Percentiles rank a stretch among this genome's conserved stretches.
phyloP scores from a whole-genome alignment of 2,113 vertebrate genomes.

The Neogale vison region DNA sequence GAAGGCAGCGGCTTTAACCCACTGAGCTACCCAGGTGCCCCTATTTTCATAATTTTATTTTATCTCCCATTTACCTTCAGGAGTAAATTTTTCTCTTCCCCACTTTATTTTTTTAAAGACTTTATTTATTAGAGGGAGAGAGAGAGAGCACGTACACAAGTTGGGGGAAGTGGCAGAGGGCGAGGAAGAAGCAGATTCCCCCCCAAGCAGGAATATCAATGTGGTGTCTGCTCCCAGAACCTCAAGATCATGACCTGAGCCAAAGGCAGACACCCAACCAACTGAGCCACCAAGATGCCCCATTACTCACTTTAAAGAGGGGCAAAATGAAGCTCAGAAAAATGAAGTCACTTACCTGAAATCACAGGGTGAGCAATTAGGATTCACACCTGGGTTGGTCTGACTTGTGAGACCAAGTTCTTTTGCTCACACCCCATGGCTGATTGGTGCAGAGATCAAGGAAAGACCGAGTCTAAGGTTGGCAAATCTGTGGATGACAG shows the following conservation, averaged over 20 bases:
- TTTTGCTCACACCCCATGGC: neutral
- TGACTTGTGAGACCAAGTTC: neutral
- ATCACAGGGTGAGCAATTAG: neutral
- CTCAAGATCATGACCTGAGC: neutral
- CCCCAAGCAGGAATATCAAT: neutral
- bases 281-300: neutral
- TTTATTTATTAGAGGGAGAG: neutral
- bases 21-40: too few species aligned
- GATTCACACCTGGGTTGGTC: neutral
- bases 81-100: neutral
- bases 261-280: neutral
- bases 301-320: neutral
- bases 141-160: neutral
- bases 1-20: too few species aligned
- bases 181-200: neutral
- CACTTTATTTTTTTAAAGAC: neutral
- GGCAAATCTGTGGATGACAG: neutral
- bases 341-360: neutral
- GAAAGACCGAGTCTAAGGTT: neutral
- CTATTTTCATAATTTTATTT: neutral
- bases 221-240: neutral
- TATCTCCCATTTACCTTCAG: neutral
- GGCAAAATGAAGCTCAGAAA: neutral
- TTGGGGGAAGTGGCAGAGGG: neutral
- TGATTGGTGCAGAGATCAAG: neutral